Base-by-base conservation (phyloP, 2,113 vertebrate genomes). In the Muscicapa adusta region DNA sequence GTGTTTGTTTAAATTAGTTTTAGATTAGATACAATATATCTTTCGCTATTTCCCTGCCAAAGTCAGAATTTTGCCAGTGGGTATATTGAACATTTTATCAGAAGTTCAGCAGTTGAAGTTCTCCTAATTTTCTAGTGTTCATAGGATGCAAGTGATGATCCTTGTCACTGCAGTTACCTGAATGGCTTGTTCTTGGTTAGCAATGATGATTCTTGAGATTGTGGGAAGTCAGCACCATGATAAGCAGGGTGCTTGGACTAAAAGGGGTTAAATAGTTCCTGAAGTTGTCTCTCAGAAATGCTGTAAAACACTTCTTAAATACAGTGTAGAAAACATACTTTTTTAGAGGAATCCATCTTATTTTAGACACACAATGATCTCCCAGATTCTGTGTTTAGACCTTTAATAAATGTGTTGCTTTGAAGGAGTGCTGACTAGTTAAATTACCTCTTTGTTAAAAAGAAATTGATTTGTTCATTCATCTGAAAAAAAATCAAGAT, bases 391-490 rank as follows among this genome's bases (percentile, higher is more conserved):
- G 18, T 87, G 58, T 89, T 94, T 63, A 75, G 85, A 88, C 72
- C 75, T 51, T 82, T 85, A 91, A 77, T 62, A 50, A 88, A 83
- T 70, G 62, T 42, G 26, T 73, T 91, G 76, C 88, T 93, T 75
- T 95, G 73, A 87, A 96, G 88, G 86, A 93, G 28, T 57, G 60
- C 91, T 94, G 89, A 91, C 76, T 53, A 66, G 85, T 93, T 96
- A 88, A 94, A 91, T 94, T 87, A 58, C 54, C 54, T 82, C 90
- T 93, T 95, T 97, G 92, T 94, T 85, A 71, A 68, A 91, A 93
- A 70, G 78, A 82, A 95, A 94, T 83, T 43, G 80, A 79, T 78
- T 92, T 90, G 43, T 89, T 91, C 80, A 62, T 95, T 95, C 82
- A 77, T 81, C 85, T 88, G 88, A 86, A 93, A 88, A 88, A 78